phyloP scores from a whole-genome alignment of 2,888 invertebrate genomes.

The Agrotis segetum region DNA sequence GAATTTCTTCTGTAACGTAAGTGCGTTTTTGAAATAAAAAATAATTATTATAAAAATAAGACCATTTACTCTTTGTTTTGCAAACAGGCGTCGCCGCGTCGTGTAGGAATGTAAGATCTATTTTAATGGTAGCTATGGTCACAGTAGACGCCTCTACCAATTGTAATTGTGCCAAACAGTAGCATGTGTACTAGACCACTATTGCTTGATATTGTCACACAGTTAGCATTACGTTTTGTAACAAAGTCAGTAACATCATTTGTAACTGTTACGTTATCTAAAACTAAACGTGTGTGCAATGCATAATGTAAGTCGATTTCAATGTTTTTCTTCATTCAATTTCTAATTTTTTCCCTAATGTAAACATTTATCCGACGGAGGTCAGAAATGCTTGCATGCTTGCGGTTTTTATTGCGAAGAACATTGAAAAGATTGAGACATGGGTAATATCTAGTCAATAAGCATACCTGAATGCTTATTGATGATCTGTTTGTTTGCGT shows the following conservation, averaged over 20 bases:
- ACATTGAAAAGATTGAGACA: not conserved
- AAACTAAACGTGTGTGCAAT: not conserved
- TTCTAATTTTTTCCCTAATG: not conserved
- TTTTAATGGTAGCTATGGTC: not conserved
- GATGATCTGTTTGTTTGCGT: not conserved
- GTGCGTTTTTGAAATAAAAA: no score
- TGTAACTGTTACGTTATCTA: conserved; percentile 32
- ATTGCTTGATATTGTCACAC: conserved; percentile 42
- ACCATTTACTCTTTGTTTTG: not conserved
- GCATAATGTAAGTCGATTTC: not conserved
- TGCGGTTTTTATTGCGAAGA: not conserved
- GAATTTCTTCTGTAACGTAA: no score
- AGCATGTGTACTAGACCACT: conserved; percentile 4
- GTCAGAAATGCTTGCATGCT: no score
- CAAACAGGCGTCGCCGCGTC: not conserved
- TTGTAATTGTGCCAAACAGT: conserved; percentile 32
- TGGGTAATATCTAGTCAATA: not conserved
- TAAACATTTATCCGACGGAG: not conserved
- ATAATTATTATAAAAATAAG: no score
- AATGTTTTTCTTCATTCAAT: not conserved
- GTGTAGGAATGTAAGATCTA: not conserved
- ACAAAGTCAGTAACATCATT: conserved; percentile 30
- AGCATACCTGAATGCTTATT: not conserved
- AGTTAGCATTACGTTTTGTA: conserved; percentile 33
- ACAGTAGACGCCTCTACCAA: not conserved